Evolutionary conservation across 2,888 invertebrate genomes (phyloP).

Genomic region (Leucania comma): DNA sequence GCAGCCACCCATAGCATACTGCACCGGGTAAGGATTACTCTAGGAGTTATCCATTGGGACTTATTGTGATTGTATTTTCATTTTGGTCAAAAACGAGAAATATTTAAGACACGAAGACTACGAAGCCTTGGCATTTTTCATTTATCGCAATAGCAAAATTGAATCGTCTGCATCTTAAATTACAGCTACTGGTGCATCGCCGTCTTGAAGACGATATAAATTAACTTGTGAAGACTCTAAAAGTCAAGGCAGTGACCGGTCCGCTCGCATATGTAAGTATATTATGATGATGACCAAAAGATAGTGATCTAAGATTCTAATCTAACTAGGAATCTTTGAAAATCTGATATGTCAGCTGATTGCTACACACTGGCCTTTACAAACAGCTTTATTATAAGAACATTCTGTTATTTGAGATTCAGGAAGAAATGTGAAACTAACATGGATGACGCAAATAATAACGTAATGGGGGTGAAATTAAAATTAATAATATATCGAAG

Average conservation of each 20-base stretch:
- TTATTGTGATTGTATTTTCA: background rate
- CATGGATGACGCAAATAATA: background rate
- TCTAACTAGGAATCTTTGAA: conserved; percentile 25
- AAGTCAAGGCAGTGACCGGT: conserved; percentile 11
- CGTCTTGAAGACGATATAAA: background rate
- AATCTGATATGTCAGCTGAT: conserved; percentile 16
- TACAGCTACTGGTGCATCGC: background rate
- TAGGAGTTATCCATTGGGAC: too few relatives aligned
- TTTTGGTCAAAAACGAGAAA: background rate
- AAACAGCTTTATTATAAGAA: background rate
- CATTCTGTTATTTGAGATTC: conserved; percentile 7
- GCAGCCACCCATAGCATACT: background rate
- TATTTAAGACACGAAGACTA: too few relatives aligned
- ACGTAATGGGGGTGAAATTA: background rate
- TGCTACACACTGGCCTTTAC: conserved; percentile 9
- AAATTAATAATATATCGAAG: background rate
- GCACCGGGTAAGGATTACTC: background rate
- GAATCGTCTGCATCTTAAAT: background rate
- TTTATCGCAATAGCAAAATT: background rate
- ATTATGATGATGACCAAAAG: background rate
- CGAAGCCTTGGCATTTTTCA: background rate
- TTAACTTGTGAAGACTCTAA: background rate
- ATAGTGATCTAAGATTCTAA: conserved; percentile 28
- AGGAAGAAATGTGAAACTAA: conserved; percentile 14
- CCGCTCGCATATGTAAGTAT: background rate